These are phyloP conservation scores for Labroides dimidiatus DNA, from an alignment of 2,797 vertebrate genomes.

Conservation along the genomic window DNA sequence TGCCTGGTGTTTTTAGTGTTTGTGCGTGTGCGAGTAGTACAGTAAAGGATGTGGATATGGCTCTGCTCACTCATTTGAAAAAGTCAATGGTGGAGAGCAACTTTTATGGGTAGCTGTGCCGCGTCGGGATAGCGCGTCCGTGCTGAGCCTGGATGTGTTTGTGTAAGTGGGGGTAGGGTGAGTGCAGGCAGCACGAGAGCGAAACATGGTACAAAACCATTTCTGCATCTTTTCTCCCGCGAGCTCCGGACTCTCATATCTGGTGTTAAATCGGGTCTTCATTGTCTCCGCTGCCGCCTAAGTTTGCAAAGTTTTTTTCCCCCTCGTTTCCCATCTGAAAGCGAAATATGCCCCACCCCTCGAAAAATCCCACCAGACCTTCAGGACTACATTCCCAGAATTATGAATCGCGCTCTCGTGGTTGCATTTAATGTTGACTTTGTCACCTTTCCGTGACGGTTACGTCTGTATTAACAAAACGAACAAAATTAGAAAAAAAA, in stretches of 20 bases:
- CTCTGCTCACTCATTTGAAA: conserved; percentile 63
- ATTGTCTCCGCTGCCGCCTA: conserved; percentile 64
- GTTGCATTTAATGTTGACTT: conserved; percentile 50
- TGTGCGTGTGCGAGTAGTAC: conserved; percentile 16
- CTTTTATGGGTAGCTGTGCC: conserved; percentile 66
- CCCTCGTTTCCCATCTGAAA: conserved; percentile 70
- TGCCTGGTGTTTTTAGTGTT: conserved; percentile 49
- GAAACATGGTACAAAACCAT: conserved; percentile 45
- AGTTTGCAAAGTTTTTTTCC: conserved; percentile 76
- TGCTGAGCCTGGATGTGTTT: conserved; percentile 61
- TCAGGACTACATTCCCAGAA: conserved; percentile 71
- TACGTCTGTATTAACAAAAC: not conserved
- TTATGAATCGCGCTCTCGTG: conserved; percentile 65
- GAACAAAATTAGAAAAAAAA: too few relatives aligned
- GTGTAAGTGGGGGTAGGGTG: conserved; percentile 67
- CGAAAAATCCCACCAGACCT: conserved; percentile 76
- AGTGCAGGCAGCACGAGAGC: conserved; percentile 13
- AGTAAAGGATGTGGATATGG: conserved; percentile 55
- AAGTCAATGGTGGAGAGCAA: conserved; percentile 74
- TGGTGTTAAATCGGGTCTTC: conserved; percentile 40
- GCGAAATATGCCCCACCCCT: conserved; percentile 84
- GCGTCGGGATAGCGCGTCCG: conserved; percentile 63
- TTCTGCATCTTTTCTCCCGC: conserved; percentile 32
- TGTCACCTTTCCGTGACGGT: conserved; percentile 25
- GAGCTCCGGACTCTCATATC: conserved; percentile 22